phyloP scores from a whole-genome alignment of 2,113 vertebrate genomes.

The Scophthalmus maximus region DNA sequence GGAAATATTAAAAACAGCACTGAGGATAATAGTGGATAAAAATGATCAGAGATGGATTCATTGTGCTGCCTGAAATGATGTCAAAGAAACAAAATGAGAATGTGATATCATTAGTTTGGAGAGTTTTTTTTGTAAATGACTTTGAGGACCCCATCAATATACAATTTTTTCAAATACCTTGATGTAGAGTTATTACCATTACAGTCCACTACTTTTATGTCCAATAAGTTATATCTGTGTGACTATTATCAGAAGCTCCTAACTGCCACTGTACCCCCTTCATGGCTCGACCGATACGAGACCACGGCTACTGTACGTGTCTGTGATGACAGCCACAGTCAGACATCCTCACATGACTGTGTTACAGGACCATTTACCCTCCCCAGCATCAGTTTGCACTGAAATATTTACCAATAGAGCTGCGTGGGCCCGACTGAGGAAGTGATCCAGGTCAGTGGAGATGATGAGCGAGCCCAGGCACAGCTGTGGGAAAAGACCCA shows the following conservation, averaged over 20 bases:
- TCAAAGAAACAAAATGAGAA: no score
- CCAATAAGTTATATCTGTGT: no score
- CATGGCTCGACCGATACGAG: neutral
- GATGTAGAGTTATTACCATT: no score
- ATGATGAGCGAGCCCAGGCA: constrained; percentile 59
- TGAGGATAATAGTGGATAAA: no score
- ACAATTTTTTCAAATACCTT: no score
- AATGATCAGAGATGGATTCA: no score
- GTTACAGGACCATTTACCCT: constrained; percentile 37
- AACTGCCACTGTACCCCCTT: neutral
- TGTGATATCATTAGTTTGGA: no score
- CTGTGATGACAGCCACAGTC: neutral
- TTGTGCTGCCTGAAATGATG: no score
- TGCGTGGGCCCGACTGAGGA: constrained; percentile 49
- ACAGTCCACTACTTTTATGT: no score
- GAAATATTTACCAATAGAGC: constrained; percentile 63
- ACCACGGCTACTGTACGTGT: neutral
- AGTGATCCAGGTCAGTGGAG: constrained; percentile 77
- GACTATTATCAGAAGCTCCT: neutral
- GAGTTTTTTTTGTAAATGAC: no score
- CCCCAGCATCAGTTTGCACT: constrained; percentile 40
- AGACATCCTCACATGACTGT: constrained; percentile 36
- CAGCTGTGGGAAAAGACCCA: constrained; percentile 67
- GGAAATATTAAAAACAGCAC: no score
- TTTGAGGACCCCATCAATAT: no score